Evolutionary conservation across 2,113 vertebrate genomes (phyloP).

Genomic region (Phoxinus phoxinus): DNA sequence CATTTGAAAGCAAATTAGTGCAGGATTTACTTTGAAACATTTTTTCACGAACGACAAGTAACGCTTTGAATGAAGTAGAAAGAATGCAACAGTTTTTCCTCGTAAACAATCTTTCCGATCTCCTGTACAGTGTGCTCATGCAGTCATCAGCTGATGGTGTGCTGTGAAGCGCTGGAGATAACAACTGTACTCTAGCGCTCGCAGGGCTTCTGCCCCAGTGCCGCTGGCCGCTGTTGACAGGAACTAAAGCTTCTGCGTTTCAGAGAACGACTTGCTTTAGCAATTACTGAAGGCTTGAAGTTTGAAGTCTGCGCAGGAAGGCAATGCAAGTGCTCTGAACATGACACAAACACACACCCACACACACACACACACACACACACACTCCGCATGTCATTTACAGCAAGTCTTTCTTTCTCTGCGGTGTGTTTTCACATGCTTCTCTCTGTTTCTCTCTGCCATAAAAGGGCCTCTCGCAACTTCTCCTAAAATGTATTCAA

Average conservation of each 20-base stretch:
- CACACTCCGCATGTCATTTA: constrained; percentile 51
- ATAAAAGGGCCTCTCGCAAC: constrained; percentile 19
- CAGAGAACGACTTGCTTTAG: constrained; percentile 40
- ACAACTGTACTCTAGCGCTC: no score
- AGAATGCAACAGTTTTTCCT: not conserved
- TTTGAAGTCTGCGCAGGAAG: constrained; percentile 48
- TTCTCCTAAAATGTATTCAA: constrained; percentile 13
- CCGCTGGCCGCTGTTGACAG: not conserved
- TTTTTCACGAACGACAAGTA: not conserved
- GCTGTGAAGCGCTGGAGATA: no score
- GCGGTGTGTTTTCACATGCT: constrained; percentile 38
- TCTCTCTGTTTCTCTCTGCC: constrained; percentile 34
- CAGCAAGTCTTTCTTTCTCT: constrained; percentile 47
- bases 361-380: constrained; percentile 22
- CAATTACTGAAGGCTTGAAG: constrained; percentile 29
- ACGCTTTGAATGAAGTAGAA: not conserved
- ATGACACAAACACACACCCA: constrained; percentile 38
- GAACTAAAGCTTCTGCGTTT: constrained; percentile 45
- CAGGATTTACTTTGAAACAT: not conserved
- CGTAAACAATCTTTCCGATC: not conserved
- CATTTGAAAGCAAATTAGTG: not conserved
- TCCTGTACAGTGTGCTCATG: not conserved
- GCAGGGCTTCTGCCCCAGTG: not conserved
- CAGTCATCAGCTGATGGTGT: not conserved
- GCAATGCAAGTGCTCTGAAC: constrained; percentile 41